These are phyloP conservation scores for Piscicola geometra DNA, from an alignment of 2,888 invertebrate genomes.

Conservation along the genomic window DNA sequence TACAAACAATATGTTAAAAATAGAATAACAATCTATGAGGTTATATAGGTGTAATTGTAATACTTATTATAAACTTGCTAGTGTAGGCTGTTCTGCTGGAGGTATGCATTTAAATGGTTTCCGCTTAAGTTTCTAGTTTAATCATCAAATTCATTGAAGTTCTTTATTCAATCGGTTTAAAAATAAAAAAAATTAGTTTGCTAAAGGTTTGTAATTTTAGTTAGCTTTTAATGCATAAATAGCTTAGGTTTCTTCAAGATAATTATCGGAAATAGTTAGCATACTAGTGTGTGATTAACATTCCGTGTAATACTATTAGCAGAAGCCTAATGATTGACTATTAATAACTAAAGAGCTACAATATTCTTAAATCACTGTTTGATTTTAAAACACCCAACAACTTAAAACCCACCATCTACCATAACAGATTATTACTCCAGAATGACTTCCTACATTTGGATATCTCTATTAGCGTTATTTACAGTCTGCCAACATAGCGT, in stretches of 20 bases:
- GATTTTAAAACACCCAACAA: no score
- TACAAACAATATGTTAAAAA: background rate
- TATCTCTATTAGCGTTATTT: background rate
- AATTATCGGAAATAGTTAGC: no score
- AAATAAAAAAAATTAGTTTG: background rate
- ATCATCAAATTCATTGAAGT: background rate
- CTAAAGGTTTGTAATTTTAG: background rate
- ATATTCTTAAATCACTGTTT: background rate
- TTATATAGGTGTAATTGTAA: background rate
- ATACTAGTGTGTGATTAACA: no score
- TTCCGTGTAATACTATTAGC: no score
- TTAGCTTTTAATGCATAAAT: background rate
- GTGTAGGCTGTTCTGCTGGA: slow-evolving; percentile 6
- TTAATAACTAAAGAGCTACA: background rate
- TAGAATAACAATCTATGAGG: background rate
- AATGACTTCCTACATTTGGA: background rate
- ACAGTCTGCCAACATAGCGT: background rate
- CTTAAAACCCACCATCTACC: no score
- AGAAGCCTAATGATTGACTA: no score
- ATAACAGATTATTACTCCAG: background rate
- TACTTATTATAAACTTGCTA: background rate
- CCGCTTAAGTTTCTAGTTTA: no score
- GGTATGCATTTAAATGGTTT: background rate
- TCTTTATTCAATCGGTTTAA: background rate
- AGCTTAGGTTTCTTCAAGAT: no score